A percentile compares a stretch with the other conserved stretches of the same genome.
These are phyloP conservation scores for Drosophila ananassae DNA, from an alignment of 1,140 invertebrate genomes.

Conservation along the genomic window DNA sequence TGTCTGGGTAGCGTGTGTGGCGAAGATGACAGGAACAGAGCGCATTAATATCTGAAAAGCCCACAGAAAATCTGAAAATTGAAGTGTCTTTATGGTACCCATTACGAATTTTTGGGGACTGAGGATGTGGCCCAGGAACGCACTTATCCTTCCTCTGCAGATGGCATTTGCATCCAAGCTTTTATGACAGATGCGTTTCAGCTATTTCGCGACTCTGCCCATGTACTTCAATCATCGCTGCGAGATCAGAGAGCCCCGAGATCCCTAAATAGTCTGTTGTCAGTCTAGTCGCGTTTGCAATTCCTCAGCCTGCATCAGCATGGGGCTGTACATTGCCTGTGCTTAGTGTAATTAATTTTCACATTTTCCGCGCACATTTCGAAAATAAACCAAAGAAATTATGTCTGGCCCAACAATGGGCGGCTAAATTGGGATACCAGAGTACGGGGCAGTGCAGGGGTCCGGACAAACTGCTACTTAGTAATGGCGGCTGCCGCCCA, in stretches of 20 bases:
- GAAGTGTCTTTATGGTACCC: neutral
- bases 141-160: slow-evolving; percentile 21
- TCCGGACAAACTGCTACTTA: slow-evolving; percentile 25
- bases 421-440: slow-evolving; percentile 48
- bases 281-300: slow-evolving; percentile 22
- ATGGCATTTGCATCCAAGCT: slow-evolving; percentile 21
- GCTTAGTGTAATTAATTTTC: slow-evolving; percentile 73
- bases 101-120: neutral
- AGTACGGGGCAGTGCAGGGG: slow-evolving; percentile 4
- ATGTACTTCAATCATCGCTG: slow-evolving; percentile 49
- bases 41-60: slow-evolving; percentile 44
- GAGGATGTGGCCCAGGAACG: neutral
- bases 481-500: slow-evolving; percentile 45
- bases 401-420: slow-evolving; percentile 56
- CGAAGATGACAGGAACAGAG: slow-evolving; percentile 47
- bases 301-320: slow-evolving; percentile 8
- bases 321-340: slow-evolving; percentile 16
- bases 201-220: slow-evolving; percentile 17
- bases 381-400: slow-evolving; percentile 52
- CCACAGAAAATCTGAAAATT: slow-evolving; percentile 7
- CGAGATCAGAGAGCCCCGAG: slow-evolving; percentile 36
- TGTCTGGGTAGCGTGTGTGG: slow-evolving; percentile 48
- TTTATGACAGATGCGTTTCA: slow-evolving; percentile 37
- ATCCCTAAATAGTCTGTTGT: slow-evolving; percentile 53
- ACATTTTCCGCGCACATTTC: slow-evolving; percentile 58